phyloP scores from a whole-genome alignment of 23 tunicate genomes.

The Ascidia mentula region DNA sequence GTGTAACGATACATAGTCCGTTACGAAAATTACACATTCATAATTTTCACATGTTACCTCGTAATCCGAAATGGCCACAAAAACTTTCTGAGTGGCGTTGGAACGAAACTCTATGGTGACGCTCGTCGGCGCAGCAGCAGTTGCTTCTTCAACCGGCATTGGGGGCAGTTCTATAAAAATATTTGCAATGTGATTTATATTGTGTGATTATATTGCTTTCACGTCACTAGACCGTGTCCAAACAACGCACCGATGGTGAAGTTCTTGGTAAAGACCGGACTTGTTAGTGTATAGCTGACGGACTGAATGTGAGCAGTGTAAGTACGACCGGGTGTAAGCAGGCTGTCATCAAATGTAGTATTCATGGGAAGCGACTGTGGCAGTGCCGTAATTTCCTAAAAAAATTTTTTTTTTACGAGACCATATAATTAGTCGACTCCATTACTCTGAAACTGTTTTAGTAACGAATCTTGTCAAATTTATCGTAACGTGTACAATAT shows the following conservation, averaged over 20 bases:
- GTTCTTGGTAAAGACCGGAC: constrained; percentile 10
- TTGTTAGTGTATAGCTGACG: neutral
- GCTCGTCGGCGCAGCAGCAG: neutral
- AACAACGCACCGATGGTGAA: constrained; percentile 46
- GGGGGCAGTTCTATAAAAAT: neutral
- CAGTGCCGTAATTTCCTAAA: neutral
- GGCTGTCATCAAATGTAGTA: constrained; percentile 4
- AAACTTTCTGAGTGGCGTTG: neutral
- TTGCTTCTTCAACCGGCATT: neutral
- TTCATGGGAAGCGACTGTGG: neutral
- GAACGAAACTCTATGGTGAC: neutral
- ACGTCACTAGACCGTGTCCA: neutral
- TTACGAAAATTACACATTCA: neutral
- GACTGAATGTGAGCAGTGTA: constrained; percentile 31
- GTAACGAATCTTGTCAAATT: too few relatives aligned
- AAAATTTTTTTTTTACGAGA: too few relatives aligned
- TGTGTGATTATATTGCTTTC: neutral
- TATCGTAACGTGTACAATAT: too few relatives aligned
- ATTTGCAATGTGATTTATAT: neutral
- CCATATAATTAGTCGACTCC: too few relatives aligned
- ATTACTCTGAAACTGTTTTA: too few relatives aligned
- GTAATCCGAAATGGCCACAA: neutral
- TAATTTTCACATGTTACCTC: neutral
- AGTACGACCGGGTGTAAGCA: neutral
- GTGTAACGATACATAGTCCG: neutral